Conservation (phyloP, 2,888 invertebrate species). For the Copidosoma aretas region DNA sequence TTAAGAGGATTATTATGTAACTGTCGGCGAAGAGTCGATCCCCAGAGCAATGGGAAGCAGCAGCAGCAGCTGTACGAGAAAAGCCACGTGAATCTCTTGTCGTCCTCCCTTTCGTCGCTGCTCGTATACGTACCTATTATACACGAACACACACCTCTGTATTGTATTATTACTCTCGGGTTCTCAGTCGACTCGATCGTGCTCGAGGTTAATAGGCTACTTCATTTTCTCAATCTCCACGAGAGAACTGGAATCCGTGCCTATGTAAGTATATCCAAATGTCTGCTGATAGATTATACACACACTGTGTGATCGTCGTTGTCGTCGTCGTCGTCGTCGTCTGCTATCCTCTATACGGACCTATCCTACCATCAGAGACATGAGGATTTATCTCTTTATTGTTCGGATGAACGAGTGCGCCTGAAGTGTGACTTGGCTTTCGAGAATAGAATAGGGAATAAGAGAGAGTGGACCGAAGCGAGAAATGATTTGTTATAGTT, state of each 20-base stretch:
- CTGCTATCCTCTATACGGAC: background rate
- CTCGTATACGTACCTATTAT: background rate
- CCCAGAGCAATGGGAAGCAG: slow-evolving; percentile 12
- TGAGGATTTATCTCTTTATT: slow-evolving; percentile 37
- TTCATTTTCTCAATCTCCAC: slow-evolving; percentile 38
- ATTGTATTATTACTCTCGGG: no score
- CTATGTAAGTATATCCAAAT: no score
- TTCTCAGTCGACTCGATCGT: no score
- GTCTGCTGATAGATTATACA: no score
- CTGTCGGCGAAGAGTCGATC: slow-evolving; percentile 34
- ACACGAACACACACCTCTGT: background rate
- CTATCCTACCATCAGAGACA: background rate
- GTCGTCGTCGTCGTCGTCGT: background rate
- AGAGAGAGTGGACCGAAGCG: no score
- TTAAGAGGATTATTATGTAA: slow-evolving; percentile 48
- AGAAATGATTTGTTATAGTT: slow-evolving; percentile 36
- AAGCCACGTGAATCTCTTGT: slow-evolving; percentile 4
- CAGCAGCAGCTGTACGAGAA: slow-evolving; percentile 15
- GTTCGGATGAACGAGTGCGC: slow-evolving; percentile 19
- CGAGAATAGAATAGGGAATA: slow-evolving; percentile 5
- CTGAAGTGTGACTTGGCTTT: background rate
- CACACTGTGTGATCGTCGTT: no score
- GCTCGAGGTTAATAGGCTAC: slow-evolving; percentile 36
- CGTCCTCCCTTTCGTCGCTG: background rate
- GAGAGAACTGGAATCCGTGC: no score